phyloP scores from a whole-genome alignment of 2,113 vertebrate genomes.

The Lepisosteus osseus region DNA sequence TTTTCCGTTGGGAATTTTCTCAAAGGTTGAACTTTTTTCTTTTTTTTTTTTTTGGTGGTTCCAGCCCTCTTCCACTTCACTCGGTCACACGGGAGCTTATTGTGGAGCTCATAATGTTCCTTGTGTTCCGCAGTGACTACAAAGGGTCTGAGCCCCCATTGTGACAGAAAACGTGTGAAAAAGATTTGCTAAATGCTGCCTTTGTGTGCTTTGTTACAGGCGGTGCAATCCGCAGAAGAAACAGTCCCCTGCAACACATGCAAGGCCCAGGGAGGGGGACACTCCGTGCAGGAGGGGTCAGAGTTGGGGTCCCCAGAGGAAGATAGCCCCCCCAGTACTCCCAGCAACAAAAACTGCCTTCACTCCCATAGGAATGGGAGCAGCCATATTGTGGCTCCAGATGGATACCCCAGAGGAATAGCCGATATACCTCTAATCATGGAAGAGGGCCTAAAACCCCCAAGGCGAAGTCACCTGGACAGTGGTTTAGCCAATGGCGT shows the following conservation, averaged over 20 bases:
- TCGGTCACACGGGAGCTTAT: too few relatives aligned
- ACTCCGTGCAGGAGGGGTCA: slow-evolving; percentile 45
- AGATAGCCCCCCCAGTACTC: slow-evolving; percentile 48
- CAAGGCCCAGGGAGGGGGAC: slow-evolving; percentile 37
- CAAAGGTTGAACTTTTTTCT: too few relatives aligned
- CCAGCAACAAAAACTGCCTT: slow-evolving; percentile 35
- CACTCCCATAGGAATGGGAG: slow-evolving; percentile 44
- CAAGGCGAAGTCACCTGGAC: slow-evolving; percentile 53
- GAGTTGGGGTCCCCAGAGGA: slow-evolving; percentile 23
- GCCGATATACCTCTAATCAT: slow-evolving; percentile 39
- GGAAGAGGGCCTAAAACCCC: slow-evolving; percentile 53
- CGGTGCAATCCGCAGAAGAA: slow-evolving; percentile 54
- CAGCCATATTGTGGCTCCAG: slow-evolving; percentile 62
- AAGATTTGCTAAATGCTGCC: too few relatives aligned
- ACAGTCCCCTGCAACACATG: slow-evolving; percentile 49
- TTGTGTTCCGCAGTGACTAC: too few relatives aligned
- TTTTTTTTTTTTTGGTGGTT: too few relatives aligned
- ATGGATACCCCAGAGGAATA: slow-evolving; percentile 48
- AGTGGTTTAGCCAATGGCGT: slow-evolving; percentile 46
- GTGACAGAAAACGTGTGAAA: too few relatives aligned
- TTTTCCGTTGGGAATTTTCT: too few relatives aligned
- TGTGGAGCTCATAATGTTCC: too few relatives aligned
- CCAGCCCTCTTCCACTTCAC: too few relatives aligned
- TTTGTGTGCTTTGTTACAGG: slow-evolving; percentile 49
- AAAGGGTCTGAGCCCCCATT: too few relatives aligned